These are phyloP conservation scores for Thamnophis sirtalis DNA, from an alignment of 2,113 vertebrate species.

Conservation along the genomic window DNA sequence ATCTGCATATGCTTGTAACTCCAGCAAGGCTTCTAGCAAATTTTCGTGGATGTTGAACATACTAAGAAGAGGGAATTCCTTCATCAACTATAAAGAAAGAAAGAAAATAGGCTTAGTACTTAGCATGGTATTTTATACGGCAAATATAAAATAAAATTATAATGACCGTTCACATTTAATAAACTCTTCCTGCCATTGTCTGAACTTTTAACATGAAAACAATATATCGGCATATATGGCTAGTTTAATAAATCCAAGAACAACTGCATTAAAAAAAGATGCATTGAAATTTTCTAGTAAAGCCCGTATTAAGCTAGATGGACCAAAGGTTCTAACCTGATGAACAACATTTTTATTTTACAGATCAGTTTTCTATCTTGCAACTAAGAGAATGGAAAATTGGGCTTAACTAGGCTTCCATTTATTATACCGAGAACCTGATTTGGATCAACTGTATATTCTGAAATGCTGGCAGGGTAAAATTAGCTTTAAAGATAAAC, in stretches of 20 bases:
- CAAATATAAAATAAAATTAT: not conserved
- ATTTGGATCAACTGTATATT: not conserved
- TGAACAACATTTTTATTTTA: not conserved
- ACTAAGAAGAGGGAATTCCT: constrained; percentile 97
- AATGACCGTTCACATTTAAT: not conserved
- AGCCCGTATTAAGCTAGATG: not conserved
- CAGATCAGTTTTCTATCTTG: not conserved
- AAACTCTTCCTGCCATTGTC: not conserved
- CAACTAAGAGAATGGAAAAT: not conserved
- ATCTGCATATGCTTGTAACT: constrained; percentile 95
- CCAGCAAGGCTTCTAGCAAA: constrained; percentile 92
- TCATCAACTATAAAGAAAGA: constrained; percentile 87
- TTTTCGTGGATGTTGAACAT: constrained; percentile 99
- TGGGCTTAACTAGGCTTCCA: not conserved
- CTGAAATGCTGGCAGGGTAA: not conserved
- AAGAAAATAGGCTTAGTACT: constrained; percentile 22
- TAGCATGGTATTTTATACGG: constrained; percentile 28
- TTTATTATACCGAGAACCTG: not conserved
- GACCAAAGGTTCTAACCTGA: not conserved
- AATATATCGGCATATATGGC: not conserved
- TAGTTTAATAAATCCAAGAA: not conserved
- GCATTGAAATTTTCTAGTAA: not conserved
- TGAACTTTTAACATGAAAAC: not conserved
- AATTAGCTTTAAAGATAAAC: not conserved
- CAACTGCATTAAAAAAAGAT: not conserved